These are phyloP conservation scores for Plecotus auritus DNA, from an alignment of 2,113 vertebrate genomes.

Conservation along the genomic window DNA sequence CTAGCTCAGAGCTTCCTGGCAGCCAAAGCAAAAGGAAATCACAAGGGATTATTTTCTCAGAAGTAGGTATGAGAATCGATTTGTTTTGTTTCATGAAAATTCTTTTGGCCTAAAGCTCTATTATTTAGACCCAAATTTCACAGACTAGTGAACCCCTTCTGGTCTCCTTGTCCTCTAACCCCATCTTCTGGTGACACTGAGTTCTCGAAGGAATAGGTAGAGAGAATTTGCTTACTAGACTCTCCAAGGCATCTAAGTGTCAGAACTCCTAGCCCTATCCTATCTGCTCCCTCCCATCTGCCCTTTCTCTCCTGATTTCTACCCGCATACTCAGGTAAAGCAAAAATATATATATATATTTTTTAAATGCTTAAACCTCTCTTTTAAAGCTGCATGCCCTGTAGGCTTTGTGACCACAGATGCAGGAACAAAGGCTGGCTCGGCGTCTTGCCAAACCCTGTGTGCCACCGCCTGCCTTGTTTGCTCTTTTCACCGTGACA, in stretches of 20 bases:
- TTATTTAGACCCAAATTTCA: not conserved
- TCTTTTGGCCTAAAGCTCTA: constrained; percentile 3
- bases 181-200: not conserved
- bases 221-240: not conserved
- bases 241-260: not conserved
- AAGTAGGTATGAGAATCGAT: not conserved
- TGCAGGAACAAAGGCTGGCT: constrained; percentile 8
- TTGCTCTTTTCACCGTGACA: not conserved
- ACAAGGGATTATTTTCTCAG: not conserved
- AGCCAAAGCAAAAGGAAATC: constrained; percentile 28
- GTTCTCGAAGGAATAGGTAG: not conserved
- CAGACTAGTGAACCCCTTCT: not conserved
- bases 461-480: not conserved
- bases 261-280: not conserved
- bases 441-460: not conserved
- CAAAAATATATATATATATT: not conserved
- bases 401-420: not conserved
- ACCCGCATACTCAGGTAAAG: not conserved
- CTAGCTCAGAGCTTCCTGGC: constrained; percentile 23
- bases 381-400: not conserved
- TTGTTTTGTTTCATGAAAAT: constrained; percentile 39
- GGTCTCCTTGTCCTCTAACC: not conserved
- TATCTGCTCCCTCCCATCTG: not conserved
- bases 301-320: not conserved
- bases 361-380: not conserved